Base-by-base conservation (phyloP, 2,113 vertebrate species). In the Willisornis vidua region DNA sequence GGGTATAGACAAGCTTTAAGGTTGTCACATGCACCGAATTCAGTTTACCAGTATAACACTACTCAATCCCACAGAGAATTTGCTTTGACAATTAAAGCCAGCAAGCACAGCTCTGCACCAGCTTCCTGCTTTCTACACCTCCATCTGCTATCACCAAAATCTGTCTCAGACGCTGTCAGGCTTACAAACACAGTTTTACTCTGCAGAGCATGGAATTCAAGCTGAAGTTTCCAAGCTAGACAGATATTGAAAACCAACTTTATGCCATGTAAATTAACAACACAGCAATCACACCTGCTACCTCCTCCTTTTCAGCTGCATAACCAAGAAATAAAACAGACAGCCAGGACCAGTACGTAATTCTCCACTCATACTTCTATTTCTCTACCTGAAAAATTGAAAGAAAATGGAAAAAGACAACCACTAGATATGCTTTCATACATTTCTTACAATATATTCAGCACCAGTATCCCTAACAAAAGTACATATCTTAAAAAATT, bases 71-170 rank as follows among this genome's bases (percentile, higher is more conserved):
- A 94, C 41, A 55, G 0, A 51, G 39, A 70, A 73, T 3, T 77
- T 55, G 18, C 58, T 90, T 80, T 52, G 67, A 79, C 94, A 96
- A 89, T 68, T 87, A 89, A 94, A 94, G 91, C 57, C 57, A 26
- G 78, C 94, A 95, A 93, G 73, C 71, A 89, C 39, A 54, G 78
- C 87, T 95, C 83, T 89, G 91, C 89, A 97, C 89, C 94, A 97
- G 83, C 51, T 98, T 98, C 98, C 98, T 98, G 97, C 97, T 97
- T 95, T 95, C 93, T 96, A 70, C 82, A 80, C 37, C 29, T 94
- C 75, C 90, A 70, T 80, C 61, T 80, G 78, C 90, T 88, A 97
- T 90, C 82, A 75, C 83, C 77, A 86, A 85, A 94, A 95, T 86
- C 92, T 45, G 79, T 65, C 80, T 93, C 72, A 52, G 55, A 80